phyloP scores from a whole-genome alignment of 2,797 vertebrate species.

The Sus cebifrons region DNA sequence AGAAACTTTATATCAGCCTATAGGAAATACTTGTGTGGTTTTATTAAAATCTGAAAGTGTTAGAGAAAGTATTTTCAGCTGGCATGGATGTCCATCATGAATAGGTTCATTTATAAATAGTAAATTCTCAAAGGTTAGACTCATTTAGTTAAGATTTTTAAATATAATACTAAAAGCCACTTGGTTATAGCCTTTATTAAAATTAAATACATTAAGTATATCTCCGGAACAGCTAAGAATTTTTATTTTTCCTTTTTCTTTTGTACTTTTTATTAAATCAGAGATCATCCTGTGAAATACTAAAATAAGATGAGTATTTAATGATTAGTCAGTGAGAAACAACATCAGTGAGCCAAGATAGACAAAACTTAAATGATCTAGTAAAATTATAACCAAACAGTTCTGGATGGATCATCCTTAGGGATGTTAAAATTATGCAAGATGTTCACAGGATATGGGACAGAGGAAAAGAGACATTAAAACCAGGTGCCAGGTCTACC shows the following conservation, averaged over 20 bases:
- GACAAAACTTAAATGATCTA: slow-evolving; percentile 15
- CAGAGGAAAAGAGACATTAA: slow-evolving; percentile 44
- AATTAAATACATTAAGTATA: slow-evolving; percentile 33
- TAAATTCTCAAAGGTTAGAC: background rate
- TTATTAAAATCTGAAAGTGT: slow-evolving; percentile 68
- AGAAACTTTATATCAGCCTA: slow-evolving; percentile 43
- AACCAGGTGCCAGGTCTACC: slow-evolving; percentile 38
- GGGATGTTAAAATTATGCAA: slow-evolving; percentile 46
- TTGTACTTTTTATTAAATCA: slow-evolving; percentile 6
- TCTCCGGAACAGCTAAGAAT: background rate
- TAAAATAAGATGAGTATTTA: slow-evolving; percentile 65
- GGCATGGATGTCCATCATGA: slow-evolving; percentile 9
- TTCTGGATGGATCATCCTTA: slow-evolving; percentile 1
- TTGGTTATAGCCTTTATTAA: slow-evolving; percentile 50
- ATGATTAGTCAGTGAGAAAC: slow-evolving; percentile 67
- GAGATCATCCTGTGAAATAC: slow-evolving; percentile 25
- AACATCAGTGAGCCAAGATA: slow-evolving; percentile 45
- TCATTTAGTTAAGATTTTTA: slow-evolving; percentile 50
- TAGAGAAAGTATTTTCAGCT: slow-evolving; percentile 64
- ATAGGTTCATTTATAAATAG: slow-evolving; percentile 45
- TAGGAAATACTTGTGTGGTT: slow-evolving; percentile 15
- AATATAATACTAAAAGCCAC: slow-evolving; percentile 42
- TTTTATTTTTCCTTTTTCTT: slow-evolving; percentile 45
- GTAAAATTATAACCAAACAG: slow-evolving; percentile 62
- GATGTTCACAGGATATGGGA: slow-evolving; percentile 1